Conservation (phyloP, 1,140 invertebrate genomes). For the Helicoverpa armigera region DNA sequence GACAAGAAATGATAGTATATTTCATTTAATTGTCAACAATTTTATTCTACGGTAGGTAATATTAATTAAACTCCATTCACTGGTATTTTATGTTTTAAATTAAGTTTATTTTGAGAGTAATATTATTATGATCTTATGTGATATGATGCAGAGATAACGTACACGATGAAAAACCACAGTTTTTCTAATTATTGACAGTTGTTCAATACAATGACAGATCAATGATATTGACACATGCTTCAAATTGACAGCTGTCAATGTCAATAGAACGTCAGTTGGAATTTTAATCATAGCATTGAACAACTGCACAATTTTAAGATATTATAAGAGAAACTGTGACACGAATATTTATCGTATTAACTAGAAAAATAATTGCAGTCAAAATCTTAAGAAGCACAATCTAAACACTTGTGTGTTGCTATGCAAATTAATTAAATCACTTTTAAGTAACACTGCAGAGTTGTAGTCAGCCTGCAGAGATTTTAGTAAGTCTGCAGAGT, state of each 20-base stretch:
- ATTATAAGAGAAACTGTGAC: no score
- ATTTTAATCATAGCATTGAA: background rate
- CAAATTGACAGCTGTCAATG: background rate
- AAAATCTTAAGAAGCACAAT: background rate
- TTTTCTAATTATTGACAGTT: background rate
- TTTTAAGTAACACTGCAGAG: slow-evolving; percentile 14
- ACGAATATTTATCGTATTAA: background rate
- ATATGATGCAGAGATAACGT: background rate
- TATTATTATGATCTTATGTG: slow-evolving; percentile 2
- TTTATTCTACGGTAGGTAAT: background rate
- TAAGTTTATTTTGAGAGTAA: background rate
- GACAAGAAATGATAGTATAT: background rate
- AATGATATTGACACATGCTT: background rate
- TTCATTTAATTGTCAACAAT: background rate
- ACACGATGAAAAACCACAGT: background rate
- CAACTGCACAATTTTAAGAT: no score
- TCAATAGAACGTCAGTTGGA: background rate
- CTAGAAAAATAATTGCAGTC: background rate
- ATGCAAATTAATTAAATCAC: background rate
- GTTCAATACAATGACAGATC: background rate
- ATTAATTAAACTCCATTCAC: background rate
- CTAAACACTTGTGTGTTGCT: background rate
- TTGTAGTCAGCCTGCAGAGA: background rate
- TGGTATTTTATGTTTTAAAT: background rate
- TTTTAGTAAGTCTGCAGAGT: background rate